A percentile compares a stretch with the other conserved stretches of the same genome.
phyloP scores from a whole-genome alignment of 2,797 vertebrate genomes.

The Tokudaia muenninki region DNA sequence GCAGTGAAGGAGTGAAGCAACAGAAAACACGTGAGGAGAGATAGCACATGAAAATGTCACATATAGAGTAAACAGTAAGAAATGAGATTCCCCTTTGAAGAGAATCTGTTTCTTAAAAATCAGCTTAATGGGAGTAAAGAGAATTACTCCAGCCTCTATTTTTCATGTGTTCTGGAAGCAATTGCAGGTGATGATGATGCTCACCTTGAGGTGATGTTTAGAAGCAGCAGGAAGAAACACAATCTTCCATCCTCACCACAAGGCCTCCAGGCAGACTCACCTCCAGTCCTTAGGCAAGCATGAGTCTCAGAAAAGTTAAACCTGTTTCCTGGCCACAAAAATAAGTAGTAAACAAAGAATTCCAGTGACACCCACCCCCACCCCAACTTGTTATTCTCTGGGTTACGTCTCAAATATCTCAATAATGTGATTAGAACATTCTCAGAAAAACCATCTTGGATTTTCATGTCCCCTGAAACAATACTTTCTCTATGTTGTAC shows the following conservation, averaged over 20 bases:
- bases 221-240: background rate
- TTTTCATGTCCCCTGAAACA: background rate
- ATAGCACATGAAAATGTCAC: background rate
- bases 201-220: background rate
- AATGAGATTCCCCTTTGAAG: background rate
- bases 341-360: background rate
- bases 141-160: background rate
- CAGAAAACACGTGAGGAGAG: background rate
- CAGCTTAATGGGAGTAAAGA: background rate
- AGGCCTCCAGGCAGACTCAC: background rate
- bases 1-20: background rate
- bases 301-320: background rate
- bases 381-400: background rate
- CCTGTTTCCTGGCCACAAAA: background rate
- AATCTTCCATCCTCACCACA: background rate
- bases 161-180: background rate
- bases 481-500: background rate
- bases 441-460: background rate
- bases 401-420: background rate
- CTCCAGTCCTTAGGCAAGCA: background rate
- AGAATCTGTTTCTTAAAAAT: background rate
- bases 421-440: background rate
- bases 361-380: background rate
- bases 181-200: accelerated
- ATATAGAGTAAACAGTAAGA: background rate